Percentiles rank a stretch among this genome's conserved stretches.
Conservation (phyloP, 2,113 vertebrate species). For the Oreamnos americanus region DNA sequence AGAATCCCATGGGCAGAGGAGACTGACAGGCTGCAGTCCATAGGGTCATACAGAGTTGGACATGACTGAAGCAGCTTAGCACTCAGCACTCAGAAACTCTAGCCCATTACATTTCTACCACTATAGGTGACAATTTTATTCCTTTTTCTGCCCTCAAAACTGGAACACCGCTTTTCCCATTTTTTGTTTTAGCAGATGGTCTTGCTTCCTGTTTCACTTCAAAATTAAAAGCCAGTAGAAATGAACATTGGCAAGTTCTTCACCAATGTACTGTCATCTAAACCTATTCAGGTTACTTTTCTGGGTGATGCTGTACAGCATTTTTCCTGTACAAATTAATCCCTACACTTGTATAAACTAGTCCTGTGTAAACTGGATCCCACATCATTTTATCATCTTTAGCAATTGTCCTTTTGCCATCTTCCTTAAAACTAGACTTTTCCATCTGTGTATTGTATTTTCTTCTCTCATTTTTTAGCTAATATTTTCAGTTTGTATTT, state of each 20-base stretch:
- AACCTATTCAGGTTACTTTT: neutral
- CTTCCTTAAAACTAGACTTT: neutral
- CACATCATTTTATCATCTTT: neutral
- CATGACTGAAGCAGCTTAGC: neutral
- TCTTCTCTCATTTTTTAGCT: neutral
- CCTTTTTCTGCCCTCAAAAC: neutral
- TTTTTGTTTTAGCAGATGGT: neutral
- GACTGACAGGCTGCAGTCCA: neutral
- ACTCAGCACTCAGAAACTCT: neutral
- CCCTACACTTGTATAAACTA: neutral
- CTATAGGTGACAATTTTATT: neutral
- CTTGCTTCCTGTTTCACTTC: neutral
- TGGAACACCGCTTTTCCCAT: neutral
- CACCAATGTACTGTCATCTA: too few species aligned
- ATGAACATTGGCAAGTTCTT: neutral
- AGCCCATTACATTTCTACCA: neutral
- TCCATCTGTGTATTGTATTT: neutral
- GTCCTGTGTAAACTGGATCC: neutral
- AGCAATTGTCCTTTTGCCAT: neutral
- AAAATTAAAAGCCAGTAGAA: neutral
- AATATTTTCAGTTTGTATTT: neutral
- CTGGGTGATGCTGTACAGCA: neutral
- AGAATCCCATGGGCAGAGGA: neutral
- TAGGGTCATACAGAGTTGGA: neutral
- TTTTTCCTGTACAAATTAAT: neutral